These are phyloP conservation scores for Athetis lepigone DNA, from an alignment of 2,888 invertebrate species.

Conservation along the genomic window DNA sequence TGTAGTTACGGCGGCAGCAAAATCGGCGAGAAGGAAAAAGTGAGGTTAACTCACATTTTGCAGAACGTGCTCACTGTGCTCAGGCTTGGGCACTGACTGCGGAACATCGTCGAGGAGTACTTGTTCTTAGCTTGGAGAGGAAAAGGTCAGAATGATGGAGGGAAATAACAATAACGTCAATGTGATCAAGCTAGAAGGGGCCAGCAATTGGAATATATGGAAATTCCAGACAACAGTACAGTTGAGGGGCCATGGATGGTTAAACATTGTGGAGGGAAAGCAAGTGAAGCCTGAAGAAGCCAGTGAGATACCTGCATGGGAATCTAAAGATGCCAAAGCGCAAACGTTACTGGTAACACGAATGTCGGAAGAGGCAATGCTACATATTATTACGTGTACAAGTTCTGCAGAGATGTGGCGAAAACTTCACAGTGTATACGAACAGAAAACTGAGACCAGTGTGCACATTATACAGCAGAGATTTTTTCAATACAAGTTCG, in stretches of 20 bases:
- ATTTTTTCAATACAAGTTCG: slow-evolving; percentile 62
- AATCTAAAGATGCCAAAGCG: slow-evolving; percentile 59
- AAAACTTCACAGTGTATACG: slow-evolving; percentile 54
- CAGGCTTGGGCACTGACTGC: too few species aligned
- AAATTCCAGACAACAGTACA: slow-evolving; percentile 56
- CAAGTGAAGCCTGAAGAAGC: slow-evolving; percentile 45
- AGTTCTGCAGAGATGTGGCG: slow-evolving; percentile 49
- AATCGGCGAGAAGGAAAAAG: too few species aligned
- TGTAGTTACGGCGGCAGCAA: too few species aligned
- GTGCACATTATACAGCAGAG: slow-evolving; percentile 26
- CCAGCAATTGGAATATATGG: slow-evolving; percentile 63
- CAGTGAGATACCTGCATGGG: slow-evolving; percentile 46
- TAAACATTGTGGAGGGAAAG: slow-evolving; percentile 55
- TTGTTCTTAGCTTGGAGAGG: too few species aligned
- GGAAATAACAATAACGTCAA: too few species aligned
- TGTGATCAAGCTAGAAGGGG: slow-evolving; percentile 60
- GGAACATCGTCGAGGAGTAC: too few species aligned
- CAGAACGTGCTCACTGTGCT: too few species aligned
- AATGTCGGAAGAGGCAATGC: slow-evolving; percentile 64
- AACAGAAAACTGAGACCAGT: slow-evolving; percentile 63
- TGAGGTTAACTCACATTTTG: too few species aligned
- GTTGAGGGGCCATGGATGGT: background rate
- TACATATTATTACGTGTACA: slow-evolving; percentile 58
- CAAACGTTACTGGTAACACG: slow-evolving; percentile 62
- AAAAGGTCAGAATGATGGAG: too few species aligned